Evolutionary conservation across 1,140 invertebrate genomes (phyloP).

Genomic region (Eurosta solidaginis): DNA sequence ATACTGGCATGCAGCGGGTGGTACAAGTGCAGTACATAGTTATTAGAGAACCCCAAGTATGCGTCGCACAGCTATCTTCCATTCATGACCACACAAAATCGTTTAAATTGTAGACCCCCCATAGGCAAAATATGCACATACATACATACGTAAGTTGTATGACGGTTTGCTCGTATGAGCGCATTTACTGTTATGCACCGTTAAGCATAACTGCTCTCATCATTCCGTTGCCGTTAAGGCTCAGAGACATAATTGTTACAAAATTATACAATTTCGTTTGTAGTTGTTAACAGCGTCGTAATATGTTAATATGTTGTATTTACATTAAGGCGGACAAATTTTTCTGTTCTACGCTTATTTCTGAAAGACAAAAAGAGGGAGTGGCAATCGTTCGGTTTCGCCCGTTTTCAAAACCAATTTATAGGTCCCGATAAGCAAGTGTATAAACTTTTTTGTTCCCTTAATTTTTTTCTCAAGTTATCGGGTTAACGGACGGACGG

Average conservation of each 20-base stretch:
- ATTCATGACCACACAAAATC: conserved; percentile 4
- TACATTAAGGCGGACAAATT: neutral
- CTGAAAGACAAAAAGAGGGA: no score
- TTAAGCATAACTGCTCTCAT: neutral
- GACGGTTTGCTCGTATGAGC: neutral
- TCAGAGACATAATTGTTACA: neutral
- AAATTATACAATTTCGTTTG: neutral
- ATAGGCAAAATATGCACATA: neutral
- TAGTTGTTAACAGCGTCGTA: neutral
- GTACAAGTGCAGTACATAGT: neutral
- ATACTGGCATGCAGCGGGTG: no score
- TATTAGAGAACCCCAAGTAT: neutral
- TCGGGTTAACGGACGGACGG: no score
- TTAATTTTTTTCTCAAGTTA: no score
- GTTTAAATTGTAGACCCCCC: neutral
- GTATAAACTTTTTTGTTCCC: no score
- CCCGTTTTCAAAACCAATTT: no score
- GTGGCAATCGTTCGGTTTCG: no score
- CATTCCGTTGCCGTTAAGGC: neutral
- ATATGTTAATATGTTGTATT: neutral
- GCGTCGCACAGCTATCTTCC: neutral
- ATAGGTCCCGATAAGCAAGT: no score
- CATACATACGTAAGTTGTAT: no score
- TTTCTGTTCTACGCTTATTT: neutral
- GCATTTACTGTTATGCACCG: neutral